These are phyloP conservation scores for Cyanoramphus novaezelandiae DNA, from an alignment of 2,113 vertebrate species.

Conservation along the genomic window DNA sequence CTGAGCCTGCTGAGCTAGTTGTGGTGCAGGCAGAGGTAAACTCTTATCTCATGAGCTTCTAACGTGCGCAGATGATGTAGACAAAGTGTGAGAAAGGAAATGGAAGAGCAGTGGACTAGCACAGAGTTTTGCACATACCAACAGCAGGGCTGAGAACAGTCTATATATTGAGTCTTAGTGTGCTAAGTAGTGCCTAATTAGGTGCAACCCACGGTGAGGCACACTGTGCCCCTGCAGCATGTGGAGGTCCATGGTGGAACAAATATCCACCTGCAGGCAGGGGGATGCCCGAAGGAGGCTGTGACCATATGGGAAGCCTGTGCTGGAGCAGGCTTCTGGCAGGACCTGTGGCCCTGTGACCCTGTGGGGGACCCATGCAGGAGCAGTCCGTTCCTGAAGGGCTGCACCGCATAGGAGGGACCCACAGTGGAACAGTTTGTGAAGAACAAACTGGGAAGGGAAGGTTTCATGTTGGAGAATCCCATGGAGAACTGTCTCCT, in stretches of 20 bases:
- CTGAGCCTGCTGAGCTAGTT: neutral
- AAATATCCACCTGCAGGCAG: neutral
- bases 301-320: neutral
- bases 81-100: neutral
- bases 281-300: neutral
- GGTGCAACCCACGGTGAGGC: neutral
- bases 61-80: accelerated
- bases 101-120: neutral
- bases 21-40: neutral
- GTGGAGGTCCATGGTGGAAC: neutral
- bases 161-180: neutral
- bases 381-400: neutral
- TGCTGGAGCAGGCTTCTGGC: neutral
- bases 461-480: neutral
- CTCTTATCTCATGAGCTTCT: neutral
- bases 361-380: neutral
- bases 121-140: neutral
- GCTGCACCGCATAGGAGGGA: neutral
- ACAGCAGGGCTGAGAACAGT: neutral
- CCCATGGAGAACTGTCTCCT: neutral
- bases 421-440: neutral
- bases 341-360: neutral
- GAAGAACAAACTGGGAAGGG: neutral
- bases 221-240: neutral
- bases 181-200: neutral